Percentiles rank a stretch among this genome's conserved stretches.
Conservation (phyloP, 2,888 invertebrate genomes). For the Reticulitermes lucifugus region DNA sequence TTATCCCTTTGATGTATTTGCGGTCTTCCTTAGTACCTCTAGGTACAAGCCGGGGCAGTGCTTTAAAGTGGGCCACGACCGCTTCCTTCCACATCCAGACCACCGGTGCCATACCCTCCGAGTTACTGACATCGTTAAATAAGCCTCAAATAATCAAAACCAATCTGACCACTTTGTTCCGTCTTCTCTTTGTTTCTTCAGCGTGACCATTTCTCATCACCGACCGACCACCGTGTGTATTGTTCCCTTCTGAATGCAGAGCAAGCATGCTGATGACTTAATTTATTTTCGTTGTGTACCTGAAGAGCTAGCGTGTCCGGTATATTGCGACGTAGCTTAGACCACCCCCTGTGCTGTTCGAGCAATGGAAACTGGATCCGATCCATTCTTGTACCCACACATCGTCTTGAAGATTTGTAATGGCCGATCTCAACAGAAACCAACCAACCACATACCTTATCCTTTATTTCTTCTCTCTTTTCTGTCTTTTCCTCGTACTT, state of each 20-base stretch:
- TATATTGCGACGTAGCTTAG: background rate
- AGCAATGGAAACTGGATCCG: background rate
- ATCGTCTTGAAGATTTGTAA: background rate
- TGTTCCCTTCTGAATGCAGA: background rate
- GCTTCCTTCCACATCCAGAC: too few species aligned
- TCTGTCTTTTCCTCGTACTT: too few species aligned
- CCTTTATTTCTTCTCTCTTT: too few species aligned
- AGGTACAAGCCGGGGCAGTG: too few species aligned
- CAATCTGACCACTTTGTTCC: background rate
- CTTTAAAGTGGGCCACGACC: too few species aligned
- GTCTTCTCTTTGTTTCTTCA: background rate
- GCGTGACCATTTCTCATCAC: background rate
- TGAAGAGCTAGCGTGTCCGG: background rate
- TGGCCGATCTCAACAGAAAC: background rate
- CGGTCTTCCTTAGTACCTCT: too few species aligned
- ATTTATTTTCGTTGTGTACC: background rate
- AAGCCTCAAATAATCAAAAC: too few species aligned
- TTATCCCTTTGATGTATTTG: too few species aligned
- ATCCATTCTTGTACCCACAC: background rate
- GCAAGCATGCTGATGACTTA: background rate
- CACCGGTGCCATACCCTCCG: too few species aligned
- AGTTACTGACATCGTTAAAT: too few species aligned
- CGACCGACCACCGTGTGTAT: background rate
- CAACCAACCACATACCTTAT: background rate
- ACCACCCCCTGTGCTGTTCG: conserved; percentile 17